Percentiles rank a stretch among this genome's conserved stretches.
Conservation (phyloP, 2,113 vertebrate species). For the Leptodactylus fuscus region DNA sequence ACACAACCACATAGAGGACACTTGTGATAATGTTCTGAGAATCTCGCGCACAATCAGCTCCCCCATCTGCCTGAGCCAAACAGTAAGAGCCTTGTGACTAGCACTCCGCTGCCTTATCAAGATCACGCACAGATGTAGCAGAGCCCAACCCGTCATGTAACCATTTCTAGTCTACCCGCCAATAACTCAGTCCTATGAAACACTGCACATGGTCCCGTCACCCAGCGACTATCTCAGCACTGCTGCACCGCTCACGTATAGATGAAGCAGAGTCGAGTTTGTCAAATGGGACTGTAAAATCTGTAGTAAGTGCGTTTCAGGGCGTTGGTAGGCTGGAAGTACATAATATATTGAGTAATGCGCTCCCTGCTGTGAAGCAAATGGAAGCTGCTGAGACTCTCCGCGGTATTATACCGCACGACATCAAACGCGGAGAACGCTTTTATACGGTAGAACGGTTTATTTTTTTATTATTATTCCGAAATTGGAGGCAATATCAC, state of each 20-base stretch:
- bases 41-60: not conserved
- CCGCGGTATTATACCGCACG: not conserved
- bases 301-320: too few relatives aligned
- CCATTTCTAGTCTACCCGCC: not conserved
- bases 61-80: not conserved
- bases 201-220: not conserved
- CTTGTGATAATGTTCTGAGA: constrained; percentile 31
- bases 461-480: not conserved
- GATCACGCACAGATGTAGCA: constrained; percentile 2
- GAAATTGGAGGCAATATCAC: not conserved
- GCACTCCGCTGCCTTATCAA: not conserved
- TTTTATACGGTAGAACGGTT: not conserved
- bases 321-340: not conserved
- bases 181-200: not conserved
- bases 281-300: not conserved
- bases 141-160: not conserved
- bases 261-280: not conserved
- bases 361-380: not conserved
- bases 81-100: not conserved
- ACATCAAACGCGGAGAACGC: not conserved
- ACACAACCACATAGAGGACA: not conserved
- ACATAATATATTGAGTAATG: not conserved
- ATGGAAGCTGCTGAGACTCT: not conserved
- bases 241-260: not conserved
- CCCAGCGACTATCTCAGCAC: not conserved